Percentiles rank a stretch among this genome's conserved stretches.
Evolutionary conservation across 2,888 invertebrate species (phyloP).

Genomic region (Matsumyia berberina): DNA sequence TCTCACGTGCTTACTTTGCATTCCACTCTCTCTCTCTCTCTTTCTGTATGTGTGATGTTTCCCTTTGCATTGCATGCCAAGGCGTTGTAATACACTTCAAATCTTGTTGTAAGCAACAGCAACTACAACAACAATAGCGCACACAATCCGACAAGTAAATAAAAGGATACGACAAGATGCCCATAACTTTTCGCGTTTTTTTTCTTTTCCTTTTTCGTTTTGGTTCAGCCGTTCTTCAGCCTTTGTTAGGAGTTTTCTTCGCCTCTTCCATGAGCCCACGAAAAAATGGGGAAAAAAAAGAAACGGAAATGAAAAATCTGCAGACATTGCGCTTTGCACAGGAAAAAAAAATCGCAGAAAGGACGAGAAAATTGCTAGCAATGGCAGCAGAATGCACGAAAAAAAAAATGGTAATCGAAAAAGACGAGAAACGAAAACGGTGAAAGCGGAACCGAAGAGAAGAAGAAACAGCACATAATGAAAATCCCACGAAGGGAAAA

Average conservation of each 20-base stretch:
- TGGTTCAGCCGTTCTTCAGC: too few species aligned
- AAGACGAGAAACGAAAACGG: not conserved
- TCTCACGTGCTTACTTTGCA: slow-evolving; percentile 53
- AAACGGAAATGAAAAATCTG: slow-evolving; percentile 64
- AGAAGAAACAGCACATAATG: slow-evolving; percentile 21
- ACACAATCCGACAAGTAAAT: slow-evolving; percentile 11
- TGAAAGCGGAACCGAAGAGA: slow-evolving; percentile 34
- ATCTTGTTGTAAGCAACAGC: slow-evolving; percentile 27
- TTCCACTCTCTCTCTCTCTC: too few species aligned
- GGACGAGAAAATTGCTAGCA: slow-evolving; percentile 23
- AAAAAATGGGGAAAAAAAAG: slow-evolving; percentile 1
- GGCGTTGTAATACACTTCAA: slow-evolving; percentile 22
- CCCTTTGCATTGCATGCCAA: slow-evolving; percentile 22
- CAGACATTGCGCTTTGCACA: slow-evolving; percentile 54
- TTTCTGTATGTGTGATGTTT: not conserved
- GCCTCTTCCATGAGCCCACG: slow-evolving; percentile 15
- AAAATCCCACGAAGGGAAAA: slow-evolving; percentile 55
- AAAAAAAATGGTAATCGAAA: slow-evolving; percentile 38
- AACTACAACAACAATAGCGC: slow-evolving; percentile 27
- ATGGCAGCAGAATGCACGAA: slow-evolving; percentile 48
- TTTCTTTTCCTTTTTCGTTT: too few species aligned
- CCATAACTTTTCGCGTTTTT: slow-evolving; percentile 43
- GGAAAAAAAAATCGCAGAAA: slow-evolving; percentile 5
- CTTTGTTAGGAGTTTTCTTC: slow-evolving; percentile 36
- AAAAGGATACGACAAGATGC: slow-evolving; percentile 48